A percentile compares a stretch with the other conserved stretches of the same genome.
phyloP scores from a whole-genome alignment of 2,797 vertebrate species.

The Sebastes hubbsi region DNA sequence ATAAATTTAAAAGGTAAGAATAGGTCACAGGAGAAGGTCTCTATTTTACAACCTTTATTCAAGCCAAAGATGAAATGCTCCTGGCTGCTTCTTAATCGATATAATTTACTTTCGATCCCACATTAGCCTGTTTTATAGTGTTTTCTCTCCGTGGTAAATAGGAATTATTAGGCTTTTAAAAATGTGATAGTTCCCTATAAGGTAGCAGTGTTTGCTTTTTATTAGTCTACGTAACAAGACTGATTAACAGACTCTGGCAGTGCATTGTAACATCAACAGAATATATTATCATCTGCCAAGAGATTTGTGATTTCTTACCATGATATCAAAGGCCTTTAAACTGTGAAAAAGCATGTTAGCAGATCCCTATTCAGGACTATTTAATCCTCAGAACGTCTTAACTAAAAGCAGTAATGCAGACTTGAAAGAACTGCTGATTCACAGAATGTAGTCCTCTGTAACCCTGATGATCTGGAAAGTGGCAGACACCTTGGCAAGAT shows the following conservation, averaged over 20 bases:
- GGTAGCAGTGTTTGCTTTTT: conserved; percentile 46
- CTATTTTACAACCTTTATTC: conserved; percentile 33
- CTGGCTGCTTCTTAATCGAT: conserved; percentile 29
- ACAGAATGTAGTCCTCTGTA: neutral
- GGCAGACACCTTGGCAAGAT: neutral
- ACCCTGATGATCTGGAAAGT: neutral
- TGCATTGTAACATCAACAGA: conserved; percentile 22
- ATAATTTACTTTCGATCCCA: conserved; percentile 49
- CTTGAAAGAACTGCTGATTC: neutral
- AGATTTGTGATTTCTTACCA: conserved; percentile 1
- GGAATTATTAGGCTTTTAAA: conserved; percentile 67
- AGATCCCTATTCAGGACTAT: neutral
- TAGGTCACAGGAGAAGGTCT: neutral
- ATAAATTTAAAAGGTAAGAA: neutral
- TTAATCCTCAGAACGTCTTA: neutral
- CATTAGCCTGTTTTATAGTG: conserved; percentile 51
- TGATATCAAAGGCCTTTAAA: conserved; percentile 11
- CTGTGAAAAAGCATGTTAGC: neutral
- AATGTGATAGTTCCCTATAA: conserved; percentile 43
- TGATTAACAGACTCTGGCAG: conserved; percentile 56
- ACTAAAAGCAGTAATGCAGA: neutral
- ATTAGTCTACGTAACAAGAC: conserved; percentile 44
- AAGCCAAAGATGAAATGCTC: neutral
- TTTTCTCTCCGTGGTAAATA: conserved; percentile 27
- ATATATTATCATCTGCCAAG: conserved; percentile 7